Base-by-base conservation (phyloP, 53 echinoderm and acorn worm genomes). In the Antedon mediterranea region DNA sequence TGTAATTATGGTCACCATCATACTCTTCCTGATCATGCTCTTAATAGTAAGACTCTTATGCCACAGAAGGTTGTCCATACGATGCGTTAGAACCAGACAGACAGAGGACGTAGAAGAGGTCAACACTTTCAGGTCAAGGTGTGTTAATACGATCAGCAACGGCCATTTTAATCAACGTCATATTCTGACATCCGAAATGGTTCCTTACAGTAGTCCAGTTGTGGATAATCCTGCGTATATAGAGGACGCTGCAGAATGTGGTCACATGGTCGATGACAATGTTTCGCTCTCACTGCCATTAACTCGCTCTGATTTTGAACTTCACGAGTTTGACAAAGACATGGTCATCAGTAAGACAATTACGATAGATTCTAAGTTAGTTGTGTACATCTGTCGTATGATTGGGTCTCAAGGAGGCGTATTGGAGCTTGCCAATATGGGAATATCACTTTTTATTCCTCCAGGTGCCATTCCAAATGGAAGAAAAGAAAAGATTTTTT, bases 391-490 rank as follows among this genome's bases (percentile, higher is more conserved):
- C 18, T 86, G 91, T 6, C 75, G 87, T 15, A 84, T 77, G 78
- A 84, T 94, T 8, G 91, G 83, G 43, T 82, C 86, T 44, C 72
- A 76, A 1, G 91, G 94, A 8, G 94, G 84, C 29, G 70, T 72
- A 20, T 74, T 94, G 20, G 89, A 91, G 18, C 86, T 94, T 6
- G 87, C 82, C 34, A 83, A 89, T 29, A 94, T 94, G 94, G 94
- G 94, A 5, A 94, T 94, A 29, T 94, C 94, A 20, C 81, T 94
- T n/a, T 78, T 79, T n/a, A 82, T 94, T 33, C 94, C 94, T 13
- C 94, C 90, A 0, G 79, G 87, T 74, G 94, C 94, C 74, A 83
- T 94, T 28, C 80, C 84, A 34, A 74, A 34, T 0, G 93, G 93
- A 0, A 70, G 78, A 29, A 79, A 83, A 15, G 80, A 89, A 75